Base-by-base conservation (phyloP, 2,113 vertebrate species). In the Arvicanthis niloticus region DNA sequence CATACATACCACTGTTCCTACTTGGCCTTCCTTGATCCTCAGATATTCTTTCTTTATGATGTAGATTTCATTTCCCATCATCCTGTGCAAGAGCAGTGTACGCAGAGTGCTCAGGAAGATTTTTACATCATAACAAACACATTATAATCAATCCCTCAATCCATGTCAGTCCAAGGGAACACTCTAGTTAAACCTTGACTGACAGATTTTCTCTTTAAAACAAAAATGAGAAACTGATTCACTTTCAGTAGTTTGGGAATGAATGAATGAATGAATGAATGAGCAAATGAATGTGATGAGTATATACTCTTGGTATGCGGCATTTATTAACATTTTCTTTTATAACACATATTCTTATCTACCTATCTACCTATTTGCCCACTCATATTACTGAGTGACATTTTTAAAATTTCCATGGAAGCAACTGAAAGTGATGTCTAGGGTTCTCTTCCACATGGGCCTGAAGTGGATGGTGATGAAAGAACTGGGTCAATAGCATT, bases 401-500 rank as follows among this genome's bases (percentile, higher is more conserved):
- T 91, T 96, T 97, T 75, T 22, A 53, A 95, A 96, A 81, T 68
- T 82, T n/a, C 81, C 45, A 45, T 19, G 31, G 94, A 96, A 97
- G 81, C 77, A 82, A 40, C 26, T 58, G 24, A 91, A 88, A 95
- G 78, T 73, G 92, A 91, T 37, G 22, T 48, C 34, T 5, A 93
- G 77, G 48, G n/a, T 40, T 75, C 53, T 88, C 29, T 81, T 70
- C 45, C 73, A 58, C 22, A n/a, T 17, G 26, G 53, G 80, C 91
- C 93, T 91, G 56, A 94, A 58, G 93, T 91, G 88, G 75, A 90
- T 96, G 96, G 81, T 42, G 87, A 75, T 76, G 62, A 89, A 75
- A 95, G 67, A 88, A 81, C 40, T 81, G 93, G 95, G 96, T 96
- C 95, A 95, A 37, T 93, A 88, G 87, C 37, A 62, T 88, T 96